Conservation (phyloP, 2,888 invertebrate species). For the Drosophila nr. fundita region DNA sequence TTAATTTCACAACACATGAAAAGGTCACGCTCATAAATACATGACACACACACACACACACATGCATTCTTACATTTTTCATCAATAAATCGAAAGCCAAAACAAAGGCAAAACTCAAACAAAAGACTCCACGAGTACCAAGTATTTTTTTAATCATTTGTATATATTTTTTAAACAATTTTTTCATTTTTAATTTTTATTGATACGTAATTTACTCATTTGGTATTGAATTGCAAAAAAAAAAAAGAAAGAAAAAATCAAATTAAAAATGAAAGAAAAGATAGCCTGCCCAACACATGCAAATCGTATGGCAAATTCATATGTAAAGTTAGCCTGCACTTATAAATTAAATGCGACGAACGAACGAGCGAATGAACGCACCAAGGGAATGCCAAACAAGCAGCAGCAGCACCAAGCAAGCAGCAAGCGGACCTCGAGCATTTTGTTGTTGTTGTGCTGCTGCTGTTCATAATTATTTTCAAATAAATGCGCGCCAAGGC, state of each 20-base stretch:
- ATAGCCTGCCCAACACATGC: background rate
- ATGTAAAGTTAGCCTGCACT: constrained; percentile 16
- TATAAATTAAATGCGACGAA: constrained; percentile 9
- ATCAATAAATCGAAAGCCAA: constrained; percentile 55
- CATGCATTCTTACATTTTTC: constrained; percentile 16
- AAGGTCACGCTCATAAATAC: constrained; percentile 65
- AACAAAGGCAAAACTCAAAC: constrained; percentile 29
- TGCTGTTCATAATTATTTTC: constrained; percentile 69
- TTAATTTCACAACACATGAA: constrained; percentile 68
- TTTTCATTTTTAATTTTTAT: constrained; percentile 12
- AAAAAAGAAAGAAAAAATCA: background rate
- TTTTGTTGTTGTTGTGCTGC: constrained; percentile 11
- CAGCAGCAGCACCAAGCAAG: background rate
- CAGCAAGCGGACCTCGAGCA: constrained; percentile 29
- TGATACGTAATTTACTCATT: constrained; percentile 22
- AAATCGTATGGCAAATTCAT: background rate
- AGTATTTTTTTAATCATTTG: background rate
- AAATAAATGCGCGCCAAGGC: constrained; percentile 80
- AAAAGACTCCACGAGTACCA: constrained; percentile 13
- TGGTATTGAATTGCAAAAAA: constrained; percentile 1
- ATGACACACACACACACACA: constrained; percentile 1
- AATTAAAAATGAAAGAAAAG: background rate
- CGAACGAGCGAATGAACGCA: constrained; percentile 20
- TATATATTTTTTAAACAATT: background rate
- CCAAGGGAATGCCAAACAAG: constrained; percentile 54